Base-by-base conservation (phyloP, 2,888 invertebrate genomes). In the Tuta absoluta region DNA sequence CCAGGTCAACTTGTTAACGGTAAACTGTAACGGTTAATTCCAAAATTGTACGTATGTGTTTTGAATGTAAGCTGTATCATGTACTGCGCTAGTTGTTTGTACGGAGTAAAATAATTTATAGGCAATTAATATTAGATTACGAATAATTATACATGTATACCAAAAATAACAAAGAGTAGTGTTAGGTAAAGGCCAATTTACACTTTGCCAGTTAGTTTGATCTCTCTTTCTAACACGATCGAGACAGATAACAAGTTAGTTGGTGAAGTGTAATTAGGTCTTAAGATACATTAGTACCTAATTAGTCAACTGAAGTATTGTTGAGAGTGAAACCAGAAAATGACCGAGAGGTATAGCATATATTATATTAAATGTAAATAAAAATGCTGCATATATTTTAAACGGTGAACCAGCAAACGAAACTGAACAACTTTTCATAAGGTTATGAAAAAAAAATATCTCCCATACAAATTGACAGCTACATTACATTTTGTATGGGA, bases 161-260 rank as follows among this genome's bases (percentile, higher is more conserved):
- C 81, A 82, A 83, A 84, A 80, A 83, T 83, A 83, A 82, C 79
- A 78, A 75, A 75, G 73, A 74, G 65, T 78, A 75, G 72, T 72
- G 71, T 71, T 72, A 67, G 10, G 33, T 33, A 33, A 33, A 33
- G 33, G 33, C 33, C 33, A 10, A 10, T 33, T 33, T 33, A 33
- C 33, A 33, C 33, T 8, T 33, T 10, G 33, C n/a, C n/a, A n/a
- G n/a, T n/a, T n/a, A n/a, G n/a, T n/a, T n/a, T n/a, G n/a, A n/a
- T n/a, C n/a, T n/a, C n/a, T n/a, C n/a, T n/a, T n/a, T n/a, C n/a
- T n/a, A n/a, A n/a, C n/a, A n/a, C n/a, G n/a, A n/a, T n/a, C n/a
- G n/a, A n/a, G n/a, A n/a, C n/a, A n/a, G n/a, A n/a, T n/a, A n/a
- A n/a, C n/a, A n/a, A 28, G 3, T 5, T 28, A 28, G 28, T 28